These are phyloP conservation scores for Chouioia cunea DNA, from an alignment of 2,888 invertebrate genomes.

Conservation along the genomic window DNA sequence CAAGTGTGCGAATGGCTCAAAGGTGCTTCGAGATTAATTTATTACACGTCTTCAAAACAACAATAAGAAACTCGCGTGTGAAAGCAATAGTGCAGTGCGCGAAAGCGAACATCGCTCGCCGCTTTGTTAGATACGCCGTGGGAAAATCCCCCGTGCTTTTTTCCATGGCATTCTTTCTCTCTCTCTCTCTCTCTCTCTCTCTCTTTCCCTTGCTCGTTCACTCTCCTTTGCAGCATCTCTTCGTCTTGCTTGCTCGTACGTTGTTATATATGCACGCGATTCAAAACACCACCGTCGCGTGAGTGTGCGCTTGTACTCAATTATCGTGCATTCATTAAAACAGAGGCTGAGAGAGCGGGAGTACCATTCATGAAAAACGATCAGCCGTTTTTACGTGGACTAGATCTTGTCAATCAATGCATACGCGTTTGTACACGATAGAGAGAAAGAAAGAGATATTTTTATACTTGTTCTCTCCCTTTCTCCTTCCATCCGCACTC, in stretches of 20 bases:
- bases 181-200: too few relatives aligned
- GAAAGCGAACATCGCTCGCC: neutral
- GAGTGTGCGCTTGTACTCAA: slow-evolving; percentile 13
- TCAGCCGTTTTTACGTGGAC: neutral
- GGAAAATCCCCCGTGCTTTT: slow-evolving; percentile 33
- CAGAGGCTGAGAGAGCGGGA: slow-evolving; percentile 7
- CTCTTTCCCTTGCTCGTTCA: neutral
- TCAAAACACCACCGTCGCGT: neutral
- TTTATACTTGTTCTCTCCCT: slow-evolving; percentile 22
- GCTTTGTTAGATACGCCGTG: slow-evolving; percentile 9
- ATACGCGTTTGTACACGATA: neutral
- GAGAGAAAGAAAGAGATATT: slow-evolving; percentile 2
- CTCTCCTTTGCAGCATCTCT: neutral
- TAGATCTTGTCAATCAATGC: slow-evolving; percentile 23
- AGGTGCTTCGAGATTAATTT: slow-evolving; percentile 72
- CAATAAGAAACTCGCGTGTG: neutral
- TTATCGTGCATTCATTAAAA: slow-evolving; percentile 40
- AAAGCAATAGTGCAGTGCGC: neutral
- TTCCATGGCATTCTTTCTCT: slow-evolving; percentile 4
- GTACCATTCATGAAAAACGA: slow-evolving; percentile 45
- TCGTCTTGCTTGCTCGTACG: neutral
- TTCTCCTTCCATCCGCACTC: neutral
- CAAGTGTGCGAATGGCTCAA: slow-evolving; percentile 92
- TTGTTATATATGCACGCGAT: neutral
- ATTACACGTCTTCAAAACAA: neutral